Evolutionary conservation across 2,113 vertebrate genomes (phyloP), one percentile per base, ranked within the genome.

Genomic region (Cavia aperea): DNA sequence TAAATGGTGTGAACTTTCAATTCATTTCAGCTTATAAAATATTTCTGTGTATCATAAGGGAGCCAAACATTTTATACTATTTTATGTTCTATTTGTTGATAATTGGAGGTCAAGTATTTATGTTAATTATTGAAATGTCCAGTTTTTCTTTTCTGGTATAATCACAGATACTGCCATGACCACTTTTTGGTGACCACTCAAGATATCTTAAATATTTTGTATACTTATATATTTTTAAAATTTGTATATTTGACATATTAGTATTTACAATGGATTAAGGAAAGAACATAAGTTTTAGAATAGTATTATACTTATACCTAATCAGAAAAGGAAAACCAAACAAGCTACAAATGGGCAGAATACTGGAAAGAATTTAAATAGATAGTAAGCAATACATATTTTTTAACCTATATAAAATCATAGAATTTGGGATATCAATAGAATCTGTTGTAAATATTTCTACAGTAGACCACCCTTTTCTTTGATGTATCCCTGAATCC

Each of bases 281-380:
- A 86, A 90, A 19, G 21, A 5, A 88, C 90, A 36, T 13, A 77
- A 91, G 4, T 92, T 87, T 89, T 95, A 86, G 92, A 90, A 36
- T 62, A 93, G 10, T 78, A 83, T 75, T 86, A 72, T 12, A 82
- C 73, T 19, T 73, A 2, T 73, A 86, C 88, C 16, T 85, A 91
- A 86, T 81, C 36, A 90, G 4, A 82, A n/a, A 78, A 31, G 39
- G 62, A 66, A 60, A 93, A 66, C 23, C 2, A 86, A 77, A 60
- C 3, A 78, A 82, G 33, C 72, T 54, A 51, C 36, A 91, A 89
- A 72, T 46, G 31, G 2, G 1, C n/a, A 88, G 89, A 75, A 92
- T 82, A 29, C 7, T 79, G 51, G 12, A 29, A 84, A 92, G 49
- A 92, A 72, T 86, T 93, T 88, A 75, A 93, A 63, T n/a, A 93